Evolutionary conservation across 2,797 vertebrate species (phyloP).

Genomic region (Anguilla obscura): DNA sequence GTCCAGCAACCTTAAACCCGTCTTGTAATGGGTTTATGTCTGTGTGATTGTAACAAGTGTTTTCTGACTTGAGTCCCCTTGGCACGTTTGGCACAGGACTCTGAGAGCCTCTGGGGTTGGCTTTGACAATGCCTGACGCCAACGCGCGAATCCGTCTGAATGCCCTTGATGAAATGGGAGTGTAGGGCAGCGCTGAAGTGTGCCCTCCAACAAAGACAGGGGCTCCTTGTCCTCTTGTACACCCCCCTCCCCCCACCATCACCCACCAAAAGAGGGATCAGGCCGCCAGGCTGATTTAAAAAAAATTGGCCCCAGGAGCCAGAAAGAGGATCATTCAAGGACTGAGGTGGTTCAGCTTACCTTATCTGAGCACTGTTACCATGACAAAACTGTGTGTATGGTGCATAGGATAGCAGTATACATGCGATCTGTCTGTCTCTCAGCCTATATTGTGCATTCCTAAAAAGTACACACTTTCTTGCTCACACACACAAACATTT

Average conservation of each 20-base stretch:
- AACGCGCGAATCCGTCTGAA: constrained; percentile 39
- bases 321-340: constrained; percentile 69
- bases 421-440: not conserved
- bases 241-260: not conserved
- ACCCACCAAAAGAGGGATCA: constrained; percentile 15
- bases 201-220: constrained; percentile 47
- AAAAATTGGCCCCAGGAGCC: constrained; percentile 49
- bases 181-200: constrained; percentile 23
- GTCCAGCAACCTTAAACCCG: constrained; percentile 21
- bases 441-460: not conserved
- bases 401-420: not conserved
- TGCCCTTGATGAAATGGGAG: constrained; percentile 26
- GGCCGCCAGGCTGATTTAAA: constrained; percentile 7
- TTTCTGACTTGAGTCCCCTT: constrained; percentile 8
- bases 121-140: constrained; percentile 42
- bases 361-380: constrained; percentile 59
- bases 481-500: not conserved
- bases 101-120: constrained; percentile 37
- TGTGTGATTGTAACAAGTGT: not conserved
- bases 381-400: not conserved
- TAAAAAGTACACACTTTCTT: not conserved
- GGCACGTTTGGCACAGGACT: constrained; percentile 23
- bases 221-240: constrained; percentile 53
- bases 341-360: constrained; percentile 68
- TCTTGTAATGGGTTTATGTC: not conserved